Percentiles rank a stretch among this genome's conserved stretches.
These are phyloP conservation scores for Timema podura DNA, from an alignment of 2,888 invertebrate genomes.

Conservation along the genomic window DNA sequence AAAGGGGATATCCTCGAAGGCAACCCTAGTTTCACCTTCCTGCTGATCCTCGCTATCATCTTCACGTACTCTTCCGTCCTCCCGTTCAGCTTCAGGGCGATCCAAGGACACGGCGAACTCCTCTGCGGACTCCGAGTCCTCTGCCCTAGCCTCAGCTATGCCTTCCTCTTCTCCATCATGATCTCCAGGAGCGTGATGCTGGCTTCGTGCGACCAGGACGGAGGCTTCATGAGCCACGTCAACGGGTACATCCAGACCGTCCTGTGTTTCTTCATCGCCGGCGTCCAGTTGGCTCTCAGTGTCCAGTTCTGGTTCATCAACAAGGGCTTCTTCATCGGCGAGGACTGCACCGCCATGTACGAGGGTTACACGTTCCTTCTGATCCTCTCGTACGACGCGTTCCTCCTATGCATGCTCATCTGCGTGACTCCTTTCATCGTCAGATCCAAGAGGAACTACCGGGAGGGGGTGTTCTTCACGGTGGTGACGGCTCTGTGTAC, in stretches of 20 bases:
- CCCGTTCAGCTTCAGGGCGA: conserved; percentile 45
- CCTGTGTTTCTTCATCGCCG: conserved; percentile 59
- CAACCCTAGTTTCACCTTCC: conserved; percentile 52
- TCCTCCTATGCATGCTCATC: conserved; percentile 55
- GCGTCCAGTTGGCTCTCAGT: conserved; percentile 43
- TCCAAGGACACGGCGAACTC: conserved; percentile 30
- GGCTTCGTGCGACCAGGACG: conserved; percentile 59
- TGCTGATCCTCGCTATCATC: conserved; percentile 46
- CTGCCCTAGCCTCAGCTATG: conserved; percentile 56
- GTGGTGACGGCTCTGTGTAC: conserved; percentile 53
- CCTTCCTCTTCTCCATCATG: conserved; percentile 59
- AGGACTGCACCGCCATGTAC: conserved; percentile 49
- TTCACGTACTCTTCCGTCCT: conserved; percentile 45
- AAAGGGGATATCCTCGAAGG: conserved; percentile 63
- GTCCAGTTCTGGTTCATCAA: conserved; percentile 43
- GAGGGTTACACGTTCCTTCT: conserved; percentile 49
- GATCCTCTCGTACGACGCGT: conserved; percentile 57
- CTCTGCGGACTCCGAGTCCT: conserved; percentile 57
- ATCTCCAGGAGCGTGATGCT: conserved; percentile 61
- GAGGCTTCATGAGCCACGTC: conserved; percentile 64
- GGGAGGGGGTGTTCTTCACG: conserved; percentile 53
- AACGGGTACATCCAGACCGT: conserved; percentile 65
- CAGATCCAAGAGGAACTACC: conserved; percentile 62
- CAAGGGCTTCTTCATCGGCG: conserved; percentile 48
- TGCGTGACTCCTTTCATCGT: conserved; percentile 58